Conservation (phyloP, 2,797 vertebrate species). For the Enteromius fasciolatus region DNA sequence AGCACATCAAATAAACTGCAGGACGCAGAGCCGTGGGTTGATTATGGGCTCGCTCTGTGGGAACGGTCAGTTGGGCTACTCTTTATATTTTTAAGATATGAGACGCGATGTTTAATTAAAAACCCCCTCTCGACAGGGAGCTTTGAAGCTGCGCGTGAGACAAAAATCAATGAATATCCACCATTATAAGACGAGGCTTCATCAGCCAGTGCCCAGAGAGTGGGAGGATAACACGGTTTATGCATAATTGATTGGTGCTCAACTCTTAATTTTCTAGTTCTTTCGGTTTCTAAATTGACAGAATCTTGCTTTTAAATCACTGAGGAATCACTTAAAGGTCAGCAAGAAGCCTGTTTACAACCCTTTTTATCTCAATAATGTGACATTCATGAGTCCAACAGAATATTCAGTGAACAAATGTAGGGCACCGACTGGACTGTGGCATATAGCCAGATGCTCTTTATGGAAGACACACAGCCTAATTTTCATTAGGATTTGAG, state of each 20-base stretch:
- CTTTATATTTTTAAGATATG: slow-evolving; percentile 32
- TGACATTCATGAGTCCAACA: background rate
- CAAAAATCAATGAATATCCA: slow-evolving; percentile 70
- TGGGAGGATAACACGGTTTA: slow-evolving; percentile 38
- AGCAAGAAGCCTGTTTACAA: background rate
- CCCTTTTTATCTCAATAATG: background rate
- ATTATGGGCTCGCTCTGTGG: slow-evolving; percentile 2
- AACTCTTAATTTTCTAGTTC: slow-evolving; percentile 21
- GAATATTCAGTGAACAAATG: background rate
- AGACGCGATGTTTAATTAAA: slow-evolving; percentile 44
- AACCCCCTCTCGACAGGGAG: slow-evolving; percentile 46
- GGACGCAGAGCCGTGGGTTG: slow-evolving; percentile 38
- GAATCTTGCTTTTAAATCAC: slow-evolving; percentile 23
- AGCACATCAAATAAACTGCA: slow-evolving; percentile 58
- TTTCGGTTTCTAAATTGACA: slow-evolving; percentile 10
- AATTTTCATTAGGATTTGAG: background rate
- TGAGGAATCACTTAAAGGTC: slow-evolving; percentile 2
- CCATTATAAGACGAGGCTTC: slow-evolving; percentile 57
- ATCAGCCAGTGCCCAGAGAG: slow-evolving; percentile 59
- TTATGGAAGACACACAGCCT: background rate
- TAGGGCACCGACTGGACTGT: background rate
- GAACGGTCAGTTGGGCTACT: slow-evolving; percentile 22
- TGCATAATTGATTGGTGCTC: slow-evolving; percentile 34
- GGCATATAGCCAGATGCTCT: background rate
- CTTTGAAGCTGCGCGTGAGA: slow-evolving; percentile 65